Conservation (phyloP, 2,888 invertebrate genomes). For the Plebejus argus region DNA sequence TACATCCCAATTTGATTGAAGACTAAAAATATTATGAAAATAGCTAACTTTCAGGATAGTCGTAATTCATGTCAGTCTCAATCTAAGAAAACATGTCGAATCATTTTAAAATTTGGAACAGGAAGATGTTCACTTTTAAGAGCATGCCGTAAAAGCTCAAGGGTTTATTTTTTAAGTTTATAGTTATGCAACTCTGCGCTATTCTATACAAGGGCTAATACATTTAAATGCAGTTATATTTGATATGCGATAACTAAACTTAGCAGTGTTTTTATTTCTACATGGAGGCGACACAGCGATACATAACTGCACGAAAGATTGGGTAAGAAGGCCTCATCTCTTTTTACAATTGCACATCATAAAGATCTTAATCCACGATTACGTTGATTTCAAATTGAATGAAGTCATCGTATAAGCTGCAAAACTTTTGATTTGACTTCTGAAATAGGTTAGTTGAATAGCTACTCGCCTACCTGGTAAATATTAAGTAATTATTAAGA, state of each 20-base stretch:
- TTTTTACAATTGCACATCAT: neutral
- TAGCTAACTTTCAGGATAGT: constrained; percentile 4
- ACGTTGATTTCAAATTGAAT: neutral
- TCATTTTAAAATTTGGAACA: constrained; percentile 24
- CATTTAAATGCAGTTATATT: constrained; percentile 20
- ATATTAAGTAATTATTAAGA: constrained; percentile 11
- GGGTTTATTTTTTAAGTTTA: neutral
- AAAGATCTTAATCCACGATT: neutral
- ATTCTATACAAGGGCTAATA: neutral
- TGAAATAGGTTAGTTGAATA: neutral
- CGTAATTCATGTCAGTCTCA: constrained; percentile 23
- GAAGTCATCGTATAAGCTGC: neutral
- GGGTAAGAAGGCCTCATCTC: neutral
- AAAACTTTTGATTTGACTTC: neutral
- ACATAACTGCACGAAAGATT: constrained; percentile 17
- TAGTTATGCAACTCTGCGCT: constrained; percentile 20
- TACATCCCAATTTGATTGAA: neutral
- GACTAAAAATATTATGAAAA: constrained; percentile 20
- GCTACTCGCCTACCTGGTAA: neutral
- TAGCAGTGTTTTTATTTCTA: neutral
- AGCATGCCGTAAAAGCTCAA: constrained; percentile 22
- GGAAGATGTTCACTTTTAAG: constrained; percentile 13
- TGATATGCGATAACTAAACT: constrained; percentile 20
- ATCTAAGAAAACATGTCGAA: constrained; percentile 21
- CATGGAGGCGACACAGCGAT: neutral